Evolutionary conservation across 2,113 vertebrate species (phyloP).

Genomic region (Phrynosoma platyrhinos): DNA sequence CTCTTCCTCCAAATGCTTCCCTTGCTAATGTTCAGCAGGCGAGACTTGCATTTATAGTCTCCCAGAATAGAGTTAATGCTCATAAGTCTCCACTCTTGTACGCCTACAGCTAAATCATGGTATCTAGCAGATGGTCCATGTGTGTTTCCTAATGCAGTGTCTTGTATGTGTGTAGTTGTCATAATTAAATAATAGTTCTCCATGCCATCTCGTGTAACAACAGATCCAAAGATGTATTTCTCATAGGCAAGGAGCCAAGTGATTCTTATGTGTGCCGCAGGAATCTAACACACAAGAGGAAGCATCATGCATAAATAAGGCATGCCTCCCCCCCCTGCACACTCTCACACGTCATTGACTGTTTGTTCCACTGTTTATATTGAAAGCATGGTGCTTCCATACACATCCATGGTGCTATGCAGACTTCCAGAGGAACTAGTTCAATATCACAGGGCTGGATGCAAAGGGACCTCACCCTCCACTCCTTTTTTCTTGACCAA

Average conservation of each 20-base stretch:
- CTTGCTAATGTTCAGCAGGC: constrained; percentile 47
- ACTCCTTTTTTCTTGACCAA: neutral
- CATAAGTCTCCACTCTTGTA: constrained; percentile 54
- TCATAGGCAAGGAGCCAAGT: constrained; percentile 31
- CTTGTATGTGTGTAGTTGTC: constrained; percentile 70
- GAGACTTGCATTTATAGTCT: constrained; percentile 52
- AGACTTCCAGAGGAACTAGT: neutral
- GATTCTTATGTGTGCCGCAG: constrained; percentile 24
- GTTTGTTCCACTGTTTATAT: neutral
- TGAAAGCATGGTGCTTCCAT: neutral
- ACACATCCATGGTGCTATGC: neutral
- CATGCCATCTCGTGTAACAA: constrained; percentile 49
- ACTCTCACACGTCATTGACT: neutral
- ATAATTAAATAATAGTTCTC: constrained; percentile 76
- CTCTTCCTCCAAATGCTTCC: constrained; percentile 60
- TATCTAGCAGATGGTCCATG: constrained; percentile 76
- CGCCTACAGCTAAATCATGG: constrained; percentile 70
- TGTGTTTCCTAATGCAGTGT: constrained; percentile 71
- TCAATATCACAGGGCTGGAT: fast-evolving
- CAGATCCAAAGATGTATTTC: constrained; percentile 46
- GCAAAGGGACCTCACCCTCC: neutral
- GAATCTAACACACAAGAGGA: constrained; percentile 22
- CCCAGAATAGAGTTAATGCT: constrained; percentile 68
- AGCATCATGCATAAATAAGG: neutral
- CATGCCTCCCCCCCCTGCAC: neutral